Evolutionary conservation across 1,140 invertebrate species (phyloP).

Genomic region (Caenorhabditis tropicalis): DNA sequence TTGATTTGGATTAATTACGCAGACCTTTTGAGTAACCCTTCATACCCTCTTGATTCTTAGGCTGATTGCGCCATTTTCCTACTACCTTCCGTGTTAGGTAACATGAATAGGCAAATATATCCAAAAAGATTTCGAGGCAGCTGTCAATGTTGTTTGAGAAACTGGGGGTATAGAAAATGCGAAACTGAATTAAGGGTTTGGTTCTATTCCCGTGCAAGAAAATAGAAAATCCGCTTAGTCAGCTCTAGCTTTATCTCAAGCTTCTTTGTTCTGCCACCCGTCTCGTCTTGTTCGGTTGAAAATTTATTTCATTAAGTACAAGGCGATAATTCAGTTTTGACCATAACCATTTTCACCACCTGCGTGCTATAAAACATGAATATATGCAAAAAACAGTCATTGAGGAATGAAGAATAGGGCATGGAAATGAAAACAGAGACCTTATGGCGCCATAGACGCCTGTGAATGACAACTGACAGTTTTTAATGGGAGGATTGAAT

Average conservation of each 20-base stretch:
- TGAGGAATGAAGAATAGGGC: constrained; percentile 19
- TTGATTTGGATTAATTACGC: constrained; percentile 34
- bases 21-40: background rate
- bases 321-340: constrained; percentile 13
- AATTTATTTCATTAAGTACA: background rate
- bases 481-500: background rate
- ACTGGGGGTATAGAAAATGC: constrained; percentile 8
- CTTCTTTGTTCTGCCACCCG: background rate
- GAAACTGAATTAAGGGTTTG: constrained; percentile 39
- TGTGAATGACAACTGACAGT: constrained; percentile 42
- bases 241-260: background rate
- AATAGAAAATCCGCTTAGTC: constrained; percentile 15
- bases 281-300: background rate
- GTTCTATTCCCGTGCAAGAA: constrained; percentile 4
- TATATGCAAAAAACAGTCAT: constrained; percentile 22
- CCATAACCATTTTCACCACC: background rate
- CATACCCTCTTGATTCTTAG: constrained; percentile 1
- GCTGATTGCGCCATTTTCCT: constrained; percentile 20
- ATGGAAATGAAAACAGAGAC: constrained; percentile 39
- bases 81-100: constrained; percentile 34
- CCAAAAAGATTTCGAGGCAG: background rate
- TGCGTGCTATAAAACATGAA: background rate
- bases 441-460: constrained; percentile 37
- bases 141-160: background rate
- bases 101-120: background rate